Evolutionary conservation across 1,140 invertebrate species (phyloP), one percentile per base, ranked within the genome.

Genomic region (Drosophila ironensis): DNA sequence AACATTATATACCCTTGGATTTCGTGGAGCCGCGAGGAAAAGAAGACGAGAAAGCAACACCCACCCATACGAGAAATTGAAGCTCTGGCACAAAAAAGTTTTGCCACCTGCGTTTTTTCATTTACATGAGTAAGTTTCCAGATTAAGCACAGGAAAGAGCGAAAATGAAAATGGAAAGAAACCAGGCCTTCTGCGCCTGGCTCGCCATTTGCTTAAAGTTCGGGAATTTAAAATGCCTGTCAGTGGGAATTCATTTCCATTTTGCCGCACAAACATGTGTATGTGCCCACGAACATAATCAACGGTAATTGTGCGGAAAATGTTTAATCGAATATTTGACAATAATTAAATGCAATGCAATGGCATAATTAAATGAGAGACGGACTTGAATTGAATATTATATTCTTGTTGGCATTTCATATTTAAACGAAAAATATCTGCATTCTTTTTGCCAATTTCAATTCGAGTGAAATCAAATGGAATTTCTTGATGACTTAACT

Each of bases 121-220:
- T 86, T 86, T 86, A 74, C 74, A 84, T 86, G 70, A 86, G 80
- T 84, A 84, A 84, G 70, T 84, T 86, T 78, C 37, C 51, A 86
- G 70, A 84, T 84, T 86, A 86, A 86, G 63, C 48, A 54, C 46
- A 45, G 30, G 11, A 33, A 14, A 33, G 30, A 6, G 25, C 50
- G 30, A 56, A 74, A 75, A 67, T 72, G 51, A 66, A 77, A 77
- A 73, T 33, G 30, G 11, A 30, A 30, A 30, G 63, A 76, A 82
- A 72, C 48, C 70, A 82, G 71, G 76, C 77, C 66, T 81, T 38
- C 45, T 25, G 11, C 20, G 9, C 9, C 28, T 3, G 9, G 11
- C 27, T n/a, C n/a, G 14, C 1, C 20, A 1, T 7, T 38, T 41
- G 12, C 17, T 44, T 42, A 44, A 61, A 59, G 33, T 46, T 35